These are phyloP conservation scores for Cercopithecus neglectus DNA, from an alignment of 2,797 vertebrate species.

Conservation along the genomic window DNA sequence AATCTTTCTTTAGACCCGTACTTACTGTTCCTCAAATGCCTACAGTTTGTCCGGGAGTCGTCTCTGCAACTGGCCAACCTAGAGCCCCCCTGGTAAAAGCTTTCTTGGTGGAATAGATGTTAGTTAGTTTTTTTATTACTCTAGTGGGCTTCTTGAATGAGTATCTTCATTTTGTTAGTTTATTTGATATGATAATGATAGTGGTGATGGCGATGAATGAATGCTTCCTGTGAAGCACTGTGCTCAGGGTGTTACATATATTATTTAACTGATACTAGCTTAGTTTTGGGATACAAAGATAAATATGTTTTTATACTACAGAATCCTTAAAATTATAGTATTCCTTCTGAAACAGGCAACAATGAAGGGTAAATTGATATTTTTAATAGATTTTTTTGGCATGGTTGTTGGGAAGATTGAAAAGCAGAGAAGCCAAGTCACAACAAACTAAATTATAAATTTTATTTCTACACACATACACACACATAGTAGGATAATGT, in stretches of 20 bases:
- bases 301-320: not conserved
- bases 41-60: constrained; percentile 65
- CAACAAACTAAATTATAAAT: not conserved
- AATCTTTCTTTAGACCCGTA: constrained; percentile 73
- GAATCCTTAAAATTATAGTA: not conserved
- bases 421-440: constrained; percentile 39
- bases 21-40: constrained; percentile 72
- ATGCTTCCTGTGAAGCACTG: not conserved
- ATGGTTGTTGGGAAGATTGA: not conserved
- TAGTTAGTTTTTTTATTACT: not conserved
- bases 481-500: not conserved
- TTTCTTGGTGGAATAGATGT: not conserved
- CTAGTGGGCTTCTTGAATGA: not conserved
- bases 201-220: not conserved
- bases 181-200: not conserved
- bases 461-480: not conserved
- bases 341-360: constrained; percentile 32
- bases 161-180: constrained; percentile 21
- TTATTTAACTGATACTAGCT: constrained; percentile 12
- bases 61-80: constrained; percentile 56
- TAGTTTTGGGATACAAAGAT: constrained; percentile 36
- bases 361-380: not conserved
- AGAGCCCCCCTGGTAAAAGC: constrained; percentile 66
- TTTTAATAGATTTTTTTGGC: constrained; percentile 36
- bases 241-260: not conserved